phyloP scores from a whole-genome alignment of 2,888 invertebrate genomes.

The Limnephilus lunatus region DNA sequence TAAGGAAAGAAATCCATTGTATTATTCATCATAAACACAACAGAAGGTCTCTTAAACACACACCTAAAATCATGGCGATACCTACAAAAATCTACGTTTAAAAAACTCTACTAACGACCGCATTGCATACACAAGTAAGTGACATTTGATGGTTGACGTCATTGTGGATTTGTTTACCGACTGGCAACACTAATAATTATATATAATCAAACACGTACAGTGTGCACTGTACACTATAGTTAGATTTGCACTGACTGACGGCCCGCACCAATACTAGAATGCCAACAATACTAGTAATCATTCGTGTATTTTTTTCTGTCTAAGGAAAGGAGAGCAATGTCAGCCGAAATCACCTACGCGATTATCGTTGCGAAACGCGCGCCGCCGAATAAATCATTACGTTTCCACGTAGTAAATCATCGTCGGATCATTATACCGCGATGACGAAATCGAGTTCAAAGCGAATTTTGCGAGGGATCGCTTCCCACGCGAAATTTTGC shows the following conservation, averaged over 20 bases:
- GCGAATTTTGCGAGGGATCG: background rate
- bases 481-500: background rate
- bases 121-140: background rate
- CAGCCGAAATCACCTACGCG: background rate
- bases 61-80: background rate
- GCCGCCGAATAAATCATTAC: constrained; percentile 9
- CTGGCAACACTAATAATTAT: background rate
- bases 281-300: background rate
- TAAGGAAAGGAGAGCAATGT: constrained; percentile 9
- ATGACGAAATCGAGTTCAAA: constrained; percentile 9
- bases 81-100: background rate
- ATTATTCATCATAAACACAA: no score
- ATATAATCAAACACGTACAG: background rate
- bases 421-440: background rate
- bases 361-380: background rate
- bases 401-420: constrained; percentile 4
- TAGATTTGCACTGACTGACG: background rate
- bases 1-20: no score
- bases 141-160: background rate
- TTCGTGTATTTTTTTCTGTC: background rate
- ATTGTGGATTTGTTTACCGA: background rate
- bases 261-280: background rate
- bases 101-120: background rate
- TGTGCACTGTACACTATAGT: background rate
- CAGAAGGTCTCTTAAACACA: background rate